Conservation (phyloP, 2,888 invertebrate species). For the Ophion slaviceki region DNA sequence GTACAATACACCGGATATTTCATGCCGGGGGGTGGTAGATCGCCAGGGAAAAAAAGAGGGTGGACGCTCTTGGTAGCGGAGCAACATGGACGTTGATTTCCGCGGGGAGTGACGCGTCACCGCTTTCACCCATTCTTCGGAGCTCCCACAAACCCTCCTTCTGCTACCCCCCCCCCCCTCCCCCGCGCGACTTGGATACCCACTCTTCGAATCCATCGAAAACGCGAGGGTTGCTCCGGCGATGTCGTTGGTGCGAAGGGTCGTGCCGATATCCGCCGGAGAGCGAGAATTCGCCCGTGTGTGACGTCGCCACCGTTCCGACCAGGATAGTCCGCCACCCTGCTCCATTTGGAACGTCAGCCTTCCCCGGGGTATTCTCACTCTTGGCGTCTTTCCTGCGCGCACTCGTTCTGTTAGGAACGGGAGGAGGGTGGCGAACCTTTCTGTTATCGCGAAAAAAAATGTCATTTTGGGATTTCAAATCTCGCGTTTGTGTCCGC, state of each 20-base stretch:
- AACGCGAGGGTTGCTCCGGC: constrained; percentile 45
- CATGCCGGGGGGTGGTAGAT: constrained; percentile 62
- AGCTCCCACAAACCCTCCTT: constrained; percentile 25
- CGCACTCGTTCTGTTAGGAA: neutral
- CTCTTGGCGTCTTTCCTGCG: constrained; percentile 26
- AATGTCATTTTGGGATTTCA: constrained; percentile 55
- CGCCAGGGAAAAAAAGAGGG: constrained; percentile 56
- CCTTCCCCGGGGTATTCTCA: constrained; percentile 52
- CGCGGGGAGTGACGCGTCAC: constrained; percentile 78
- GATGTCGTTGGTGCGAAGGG: constrained; percentile 54
- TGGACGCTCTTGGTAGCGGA: constrained; percentile 67
- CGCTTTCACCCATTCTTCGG: constrained; percentile 54
- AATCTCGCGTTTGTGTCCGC: neutral
- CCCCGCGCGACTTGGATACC: neutral
- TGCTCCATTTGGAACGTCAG: constrained; percentile 58
- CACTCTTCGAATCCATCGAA: constrained; percentile 30
- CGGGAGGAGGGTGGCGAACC: constrained; percentile 27
- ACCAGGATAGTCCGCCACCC: constrained; percentile 24
- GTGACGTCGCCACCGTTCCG: constrained; percentile 53
- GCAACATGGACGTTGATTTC: constrained; percentile 78
- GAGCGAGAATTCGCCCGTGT: constrained; percentile 55
- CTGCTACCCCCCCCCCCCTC: neutral
- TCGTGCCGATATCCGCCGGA: constrained; percentile 63
- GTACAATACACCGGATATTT: constrained; percentile 79
- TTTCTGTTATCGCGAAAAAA: constrained; percentile 38